These are phyloP conservation scores for Trimorus sp. DNA, from an alignment of 2,888 invertebrate species.

Conservation along the genomic window DNA sequence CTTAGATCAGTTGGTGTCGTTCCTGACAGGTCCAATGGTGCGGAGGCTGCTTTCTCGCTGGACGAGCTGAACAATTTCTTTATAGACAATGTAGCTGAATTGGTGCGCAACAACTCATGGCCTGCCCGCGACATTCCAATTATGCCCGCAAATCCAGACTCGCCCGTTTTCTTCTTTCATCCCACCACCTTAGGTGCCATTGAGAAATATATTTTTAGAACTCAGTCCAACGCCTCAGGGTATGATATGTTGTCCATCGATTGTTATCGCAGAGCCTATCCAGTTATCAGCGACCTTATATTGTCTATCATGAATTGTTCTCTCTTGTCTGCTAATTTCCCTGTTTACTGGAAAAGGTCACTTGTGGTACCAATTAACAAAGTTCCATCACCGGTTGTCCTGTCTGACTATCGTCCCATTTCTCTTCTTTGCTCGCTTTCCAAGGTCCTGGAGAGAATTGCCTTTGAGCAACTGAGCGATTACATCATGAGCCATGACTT, in stretches of 20 bases:
- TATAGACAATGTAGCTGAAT: background rate
- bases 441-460: background rate
- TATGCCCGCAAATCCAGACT: background rate
- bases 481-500: background rate
- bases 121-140: background rate
- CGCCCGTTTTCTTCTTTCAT: too few relatives aligned
- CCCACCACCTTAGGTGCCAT: too few relatives aligned
- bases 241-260: too few relatives aligned
- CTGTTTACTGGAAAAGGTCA: background rate
- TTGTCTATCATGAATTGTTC: too few relatives aligned
- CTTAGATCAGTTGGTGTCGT: too few relatives aligned
- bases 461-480: background rate
- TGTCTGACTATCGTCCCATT: background rate
- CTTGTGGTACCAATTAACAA: background rate
- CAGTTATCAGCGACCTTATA: too few relatives aligned
- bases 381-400: background rate
- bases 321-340: background rate
- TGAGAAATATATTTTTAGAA: too few relatives aligned
- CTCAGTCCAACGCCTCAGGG: too few relatives aligned
- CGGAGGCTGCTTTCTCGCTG: too few relatives aligned
- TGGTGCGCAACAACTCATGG: background rate
- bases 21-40: too few relatives aligned
- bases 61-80: slow-evolving; percentile 29
- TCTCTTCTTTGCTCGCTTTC: slow-evolving; percentile 7
- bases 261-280: too few relatives aligned